These are phyloP conservation scores for Acanthopleura granulata DNA, from an alignment of 2,888 invertebrate species.

Conservation along the genomic window DNA sequence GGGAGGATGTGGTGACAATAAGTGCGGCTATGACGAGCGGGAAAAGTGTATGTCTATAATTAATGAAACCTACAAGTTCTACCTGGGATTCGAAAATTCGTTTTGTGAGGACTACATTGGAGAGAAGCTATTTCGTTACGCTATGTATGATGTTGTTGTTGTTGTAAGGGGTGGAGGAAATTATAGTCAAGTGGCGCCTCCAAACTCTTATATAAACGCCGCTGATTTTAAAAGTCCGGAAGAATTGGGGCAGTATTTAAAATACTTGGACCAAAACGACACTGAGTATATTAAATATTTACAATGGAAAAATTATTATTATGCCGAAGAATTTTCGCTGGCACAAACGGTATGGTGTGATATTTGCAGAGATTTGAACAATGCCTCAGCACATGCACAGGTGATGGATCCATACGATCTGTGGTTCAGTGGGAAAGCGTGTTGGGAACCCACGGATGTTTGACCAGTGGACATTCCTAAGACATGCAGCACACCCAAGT, in stretches of 20 bases:
- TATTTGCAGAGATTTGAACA: background rate
- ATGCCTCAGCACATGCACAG: background rate
- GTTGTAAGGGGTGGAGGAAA: background rate
- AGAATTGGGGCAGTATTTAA: background rate
- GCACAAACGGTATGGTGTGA: background rate
- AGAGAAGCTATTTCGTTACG: slow-evolving; percentile 26
- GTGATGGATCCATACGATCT: background rate
- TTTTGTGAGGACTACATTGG: slow-evolving; percentile 25
- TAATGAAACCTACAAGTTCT: slow-evolving; percentile 24
- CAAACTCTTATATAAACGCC: background rate
- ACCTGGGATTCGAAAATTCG: slow-evolving; percentile 26
- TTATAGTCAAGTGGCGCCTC: background rate
- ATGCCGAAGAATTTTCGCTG: background rate
- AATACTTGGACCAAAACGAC: background rate
- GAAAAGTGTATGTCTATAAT: slow-evolving; percentile 7
- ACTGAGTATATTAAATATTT: background rate
- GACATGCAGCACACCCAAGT: no score
- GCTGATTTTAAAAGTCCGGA: background rate
- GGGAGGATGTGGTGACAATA: slow-evolving; percentile 87
- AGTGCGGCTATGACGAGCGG: slow-evolving; percentile 75
- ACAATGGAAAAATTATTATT: background rate
- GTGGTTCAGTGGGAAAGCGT: background rate
- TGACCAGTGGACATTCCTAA: background rate
- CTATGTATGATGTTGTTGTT: background rate
- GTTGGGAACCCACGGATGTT: background rate